Base-by-base conservation (phyloP, 1,140 invertebrate species). In the Pantala flavescens region DNA sequence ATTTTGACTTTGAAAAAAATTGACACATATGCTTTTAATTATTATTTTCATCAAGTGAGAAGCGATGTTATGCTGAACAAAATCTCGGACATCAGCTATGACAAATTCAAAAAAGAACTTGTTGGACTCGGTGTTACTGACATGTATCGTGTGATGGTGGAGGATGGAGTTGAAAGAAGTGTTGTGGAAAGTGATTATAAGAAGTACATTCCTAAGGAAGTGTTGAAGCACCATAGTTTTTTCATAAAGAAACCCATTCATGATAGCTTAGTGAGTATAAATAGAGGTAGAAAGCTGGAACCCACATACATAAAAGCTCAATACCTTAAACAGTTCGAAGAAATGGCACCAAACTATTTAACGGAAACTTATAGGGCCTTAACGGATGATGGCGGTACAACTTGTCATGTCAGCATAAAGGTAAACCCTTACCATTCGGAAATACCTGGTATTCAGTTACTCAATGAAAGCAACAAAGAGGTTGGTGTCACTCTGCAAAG, bases 31-130 rank as follows among this genome's bases (percentile, higher is more conserved):
- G 90, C 93, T 16, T 94, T 93, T 79, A 87, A 93, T 78, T 96
- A 94, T 82, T 92, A 91, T 81, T 96, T 93, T 81, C 88, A 90
- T 82, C 94, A 96, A 89, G 90, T 90, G 42, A 84, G 91, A 49
- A 85, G 86, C 79, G 93, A 95, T 86, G 88, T 95, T 21, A 83
- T 93, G 49, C 85, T 91, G 70, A 92, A 90, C 78, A 89, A 89
- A 79, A 90, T 96, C 76, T 84, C 88, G 23, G 91, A 93, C 80
- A 89, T 94, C 73, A 86, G 87, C 75, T 92, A 90, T 83, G 89
- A 91, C 43, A 88, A 89, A 76, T 87, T 90, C 77, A 90, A 90
- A 81, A 83, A 87, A 71, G 89, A 93, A 83, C 83, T 93, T 0
- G 83, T 94, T 71, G 93, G 93, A 0, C 83, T 96, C 49, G 91